A percentile compares a stretch with the other conserved stretches of the same genome.
Evolutionary conservation across 1,140 invertebrate species (phyloP).

Genomic region (Dreissena polymorpha): DNA sequence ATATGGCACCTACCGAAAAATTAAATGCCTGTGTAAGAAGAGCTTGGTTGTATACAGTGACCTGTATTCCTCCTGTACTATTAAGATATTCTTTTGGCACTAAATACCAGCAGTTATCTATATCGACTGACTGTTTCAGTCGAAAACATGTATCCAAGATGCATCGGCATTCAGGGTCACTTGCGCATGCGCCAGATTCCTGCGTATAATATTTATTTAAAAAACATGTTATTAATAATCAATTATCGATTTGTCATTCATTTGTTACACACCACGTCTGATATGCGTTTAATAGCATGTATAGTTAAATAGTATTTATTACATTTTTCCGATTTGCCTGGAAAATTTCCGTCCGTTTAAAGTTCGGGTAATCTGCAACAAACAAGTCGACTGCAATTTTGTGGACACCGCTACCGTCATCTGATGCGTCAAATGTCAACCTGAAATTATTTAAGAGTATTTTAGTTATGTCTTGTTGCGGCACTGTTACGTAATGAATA

Average conservation of each 20-base stretch:
- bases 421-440: neutral
- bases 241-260: no score
- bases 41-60: constrained; percentile 39
- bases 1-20: neutral
- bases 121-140: constrained; percentile 16
- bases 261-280: no score
- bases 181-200: neutral
- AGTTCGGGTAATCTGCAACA: neutral
- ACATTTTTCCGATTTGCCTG: constrained; percentile 20
- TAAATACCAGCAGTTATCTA: constrained; percentile 46
- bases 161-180: neutral
- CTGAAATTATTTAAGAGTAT: no score
- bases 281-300: no score
- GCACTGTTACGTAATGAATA: no score
- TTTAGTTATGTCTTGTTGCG: no score
- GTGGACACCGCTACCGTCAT: neutral
- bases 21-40: constrained; percentile 2
- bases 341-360: neutral
- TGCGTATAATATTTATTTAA: no score
- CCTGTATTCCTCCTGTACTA: constrained; percentile 4
- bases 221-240: no score
- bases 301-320: neutral
- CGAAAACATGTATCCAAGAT: constrained; percentile 19
- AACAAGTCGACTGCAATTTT: neutral
- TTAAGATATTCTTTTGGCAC: constrained; percentile 29